Evolutionary conservation across 1,140 invertebrate species (phyloP).

Genomic region (Elysia chlorotica): DNA sequence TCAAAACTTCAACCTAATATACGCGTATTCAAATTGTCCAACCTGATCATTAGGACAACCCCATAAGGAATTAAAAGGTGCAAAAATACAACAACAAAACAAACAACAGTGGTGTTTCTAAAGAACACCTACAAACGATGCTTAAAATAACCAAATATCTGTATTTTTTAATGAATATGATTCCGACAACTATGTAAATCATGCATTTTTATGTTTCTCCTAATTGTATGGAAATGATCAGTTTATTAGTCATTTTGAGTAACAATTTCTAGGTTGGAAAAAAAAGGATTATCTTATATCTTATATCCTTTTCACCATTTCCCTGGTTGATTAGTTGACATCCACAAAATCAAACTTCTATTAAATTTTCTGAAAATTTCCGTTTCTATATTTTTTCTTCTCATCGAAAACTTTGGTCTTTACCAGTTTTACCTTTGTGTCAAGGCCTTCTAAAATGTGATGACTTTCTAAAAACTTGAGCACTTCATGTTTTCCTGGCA

Average conservation of each 20-base stretch:
- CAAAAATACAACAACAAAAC: too few species aligned
- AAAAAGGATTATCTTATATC: neutral
- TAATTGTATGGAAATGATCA: neutral
- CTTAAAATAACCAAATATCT: too few species aligned
- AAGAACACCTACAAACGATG: too few species aligned
- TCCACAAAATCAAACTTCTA: neutral
- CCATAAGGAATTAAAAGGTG: too few species aligned
- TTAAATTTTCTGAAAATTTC: neutral
- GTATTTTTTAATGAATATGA: neutral
- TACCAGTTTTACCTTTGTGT: neutral
- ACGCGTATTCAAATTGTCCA: too few species aligned
- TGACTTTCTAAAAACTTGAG: neutral
- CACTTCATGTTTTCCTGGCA: neutral
- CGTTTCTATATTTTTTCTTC: neutral
- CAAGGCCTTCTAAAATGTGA: neutral
- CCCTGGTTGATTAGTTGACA: neutral
- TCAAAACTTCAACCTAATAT: too few species aligned
- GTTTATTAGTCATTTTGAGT: neutral
- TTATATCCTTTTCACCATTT: neutral
- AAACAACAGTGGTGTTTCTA: too few species aligned
- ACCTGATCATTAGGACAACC: too few species aligned
- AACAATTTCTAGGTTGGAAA: neutral
- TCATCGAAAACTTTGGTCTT: conserved; percentile 2
- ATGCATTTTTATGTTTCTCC: neutral
- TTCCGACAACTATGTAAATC: neutral